Conservation (phyloP, 1,140 invertebrate species). For the Cepaea nemoralis region DNA sequence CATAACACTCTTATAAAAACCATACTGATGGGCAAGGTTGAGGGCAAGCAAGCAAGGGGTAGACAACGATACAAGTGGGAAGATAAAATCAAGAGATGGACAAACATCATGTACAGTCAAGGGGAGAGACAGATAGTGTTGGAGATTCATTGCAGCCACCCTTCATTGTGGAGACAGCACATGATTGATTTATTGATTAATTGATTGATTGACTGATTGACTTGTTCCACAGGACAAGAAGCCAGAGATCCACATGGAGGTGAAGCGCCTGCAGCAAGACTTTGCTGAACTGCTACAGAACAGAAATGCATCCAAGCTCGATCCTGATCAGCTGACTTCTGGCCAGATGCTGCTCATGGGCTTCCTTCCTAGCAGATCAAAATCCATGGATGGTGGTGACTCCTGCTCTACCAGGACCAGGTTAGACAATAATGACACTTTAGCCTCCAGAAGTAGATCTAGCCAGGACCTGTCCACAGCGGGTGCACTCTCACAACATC, state of each 20-base stretch:
- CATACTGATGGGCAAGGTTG: too few relatives aligned
- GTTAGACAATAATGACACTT: background rate
- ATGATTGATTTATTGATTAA: too few relatives aligned
- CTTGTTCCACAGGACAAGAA: conserved; percentile 56
- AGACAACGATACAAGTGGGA: too few relatives aligned
- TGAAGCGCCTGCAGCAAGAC: conserved; percentile 57
- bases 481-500: background rate
- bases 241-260: conserved; percentile 54
- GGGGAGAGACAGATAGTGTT: too few relatives aligned
- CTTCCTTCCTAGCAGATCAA: conserved; percentile 75
- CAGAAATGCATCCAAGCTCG: conserved; percentile 38
- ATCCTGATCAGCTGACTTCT: conserved; percentile 72
- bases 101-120: too few relatives aligned
- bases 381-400: background rate
- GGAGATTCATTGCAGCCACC: too few relatives aligned
- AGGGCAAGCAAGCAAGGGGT: too few relatives aligned
- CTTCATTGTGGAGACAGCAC: too few relatives aligned
- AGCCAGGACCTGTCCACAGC: background rate
- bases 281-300: conserved; percentile 64
- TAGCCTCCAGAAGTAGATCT: background rate
- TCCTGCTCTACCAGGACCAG: background rate
- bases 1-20: too few relatives aligned
- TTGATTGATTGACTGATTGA: too few relatives aligned
- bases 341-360: conserved; percentile 91
- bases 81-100: too few relatives aligned